Conservation (phyloP, 1,140 invertebrate genomes). For the Brachionus rotundiformis region DNA sequence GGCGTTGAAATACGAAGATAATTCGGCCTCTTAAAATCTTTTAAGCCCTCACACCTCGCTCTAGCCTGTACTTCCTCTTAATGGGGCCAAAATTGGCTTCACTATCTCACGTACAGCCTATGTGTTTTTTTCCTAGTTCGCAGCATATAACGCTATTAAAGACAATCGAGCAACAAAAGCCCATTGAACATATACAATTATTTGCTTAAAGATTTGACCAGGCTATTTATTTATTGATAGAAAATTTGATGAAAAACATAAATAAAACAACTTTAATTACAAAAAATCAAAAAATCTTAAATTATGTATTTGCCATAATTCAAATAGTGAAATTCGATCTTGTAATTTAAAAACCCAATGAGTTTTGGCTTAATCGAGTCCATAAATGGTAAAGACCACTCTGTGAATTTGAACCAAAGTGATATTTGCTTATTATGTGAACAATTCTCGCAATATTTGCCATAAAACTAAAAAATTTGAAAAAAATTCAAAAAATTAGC, state of each 20-base stretch:
- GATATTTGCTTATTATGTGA: background rate
- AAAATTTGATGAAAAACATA: slow-evolving; percentile 16
- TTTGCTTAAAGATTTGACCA: slow-evolving; percentile 14
- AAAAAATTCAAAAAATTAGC: slow-evolving; percentile 35
- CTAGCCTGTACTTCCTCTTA: background rate
- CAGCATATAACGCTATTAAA: slow-evolving; percentile 1
- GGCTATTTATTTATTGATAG: slow-evolving; percentile 19
- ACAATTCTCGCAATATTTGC: background rate
- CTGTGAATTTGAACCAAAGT: background rate
- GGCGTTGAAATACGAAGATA: slow-evolving; percentile 12
- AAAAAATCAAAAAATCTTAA: slow-evolving; percentile 6
- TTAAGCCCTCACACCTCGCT: background rate
- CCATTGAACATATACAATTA: background rate
- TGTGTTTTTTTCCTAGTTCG: slow-evolving; percentile 2
- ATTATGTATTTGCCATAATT: slow-evolving; percentile 16
- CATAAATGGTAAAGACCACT: slow-evolving; percentile 1
- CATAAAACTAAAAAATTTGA: background rate
- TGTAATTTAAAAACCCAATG: background rate
- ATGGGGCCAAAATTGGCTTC: background rate
- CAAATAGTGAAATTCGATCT: slow-evolving; percentile 14
- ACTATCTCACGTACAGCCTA: background rate
- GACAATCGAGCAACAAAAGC: background rate
- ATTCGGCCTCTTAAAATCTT: background rate
- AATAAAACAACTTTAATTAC: slow-evolving; percentile 22
- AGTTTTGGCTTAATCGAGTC: background rate